A percentile compares a stretch with the other conserved stretches of the same genome.
phyloP scores from a whole-genome alignment of 53 echinoderm and acorn worm species.

The Astropecten irregularis region DNA sequence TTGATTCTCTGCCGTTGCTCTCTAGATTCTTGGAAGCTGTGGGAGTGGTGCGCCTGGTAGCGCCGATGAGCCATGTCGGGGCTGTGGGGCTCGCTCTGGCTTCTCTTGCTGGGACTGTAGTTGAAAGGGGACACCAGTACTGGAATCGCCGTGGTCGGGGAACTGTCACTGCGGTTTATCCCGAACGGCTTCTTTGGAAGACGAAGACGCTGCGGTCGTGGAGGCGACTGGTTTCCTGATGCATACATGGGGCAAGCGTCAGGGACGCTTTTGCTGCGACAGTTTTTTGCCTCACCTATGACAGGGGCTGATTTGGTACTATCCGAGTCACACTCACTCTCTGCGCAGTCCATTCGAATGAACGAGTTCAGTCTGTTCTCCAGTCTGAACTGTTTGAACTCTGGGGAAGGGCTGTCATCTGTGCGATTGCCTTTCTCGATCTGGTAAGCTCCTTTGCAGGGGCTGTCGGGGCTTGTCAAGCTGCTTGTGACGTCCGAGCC shows the following conservation, averaged over 20 bases:
- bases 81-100: conserved; percentile 68
- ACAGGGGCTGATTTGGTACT: conserved; percentile 42
- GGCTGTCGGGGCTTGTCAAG: conserved; percentile 48
- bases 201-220: conserved; percentile 85
- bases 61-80: conserved; percentile 47
- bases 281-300: conserved; percentile 55
- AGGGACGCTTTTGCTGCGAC: conserved; percentile 75
- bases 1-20: conserved; percentile 4
- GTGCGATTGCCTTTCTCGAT: conserved; percentile 52
- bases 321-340: conserved; percentile 42
- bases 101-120: conserved; percentile 91
- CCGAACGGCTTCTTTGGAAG: conserved; percentile 97
- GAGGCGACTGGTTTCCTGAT: conserved; percentile 65
- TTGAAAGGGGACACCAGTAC: conserved; percentile 96
- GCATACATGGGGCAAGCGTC: conserved; percentile 60
- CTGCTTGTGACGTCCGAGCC: conserved; percentile 70
- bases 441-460: conserved; percentile 46
- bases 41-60: conserved; percentile 40
- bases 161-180: conserved; percentile 79
- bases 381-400: conserved; percentile 64
- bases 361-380: conserved; percentile 84
- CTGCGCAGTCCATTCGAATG: conserved; percentile 62
- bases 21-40: conserved; percentile 51
- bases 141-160: conserved; percentile 80
- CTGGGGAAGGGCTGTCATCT: conserved; percentile 49